Conservation (phyloP, 2,888 invertebrate species). For the Onthophagus sagittarius region DNA sequence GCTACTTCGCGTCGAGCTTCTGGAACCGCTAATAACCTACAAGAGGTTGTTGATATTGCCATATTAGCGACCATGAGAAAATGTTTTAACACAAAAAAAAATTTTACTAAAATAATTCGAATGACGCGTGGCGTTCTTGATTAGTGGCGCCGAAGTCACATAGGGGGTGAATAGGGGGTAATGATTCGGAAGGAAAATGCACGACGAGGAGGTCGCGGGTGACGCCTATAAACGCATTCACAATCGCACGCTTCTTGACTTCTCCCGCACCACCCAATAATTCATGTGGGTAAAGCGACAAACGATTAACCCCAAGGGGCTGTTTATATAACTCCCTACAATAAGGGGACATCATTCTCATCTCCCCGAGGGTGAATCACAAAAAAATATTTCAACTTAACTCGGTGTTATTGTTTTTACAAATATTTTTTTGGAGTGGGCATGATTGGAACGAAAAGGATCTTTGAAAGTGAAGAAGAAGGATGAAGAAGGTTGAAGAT, state of each 20-base stretch:
- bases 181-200: slow-evolving; percentile 34
- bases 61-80: neutral
- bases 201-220: slow-evolving; percentile 26
- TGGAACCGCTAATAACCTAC: neutral
- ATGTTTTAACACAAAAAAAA: neutral
- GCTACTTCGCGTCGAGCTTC: neutral
- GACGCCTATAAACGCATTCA: slow-evolving; percentile 30
- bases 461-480: neutral
- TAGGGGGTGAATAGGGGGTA: slow-evolving; percentile 32
- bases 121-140: neutral
- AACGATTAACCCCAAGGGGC: slow-evolving; percentile 32
- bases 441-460: neutral
- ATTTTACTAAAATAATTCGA: neutral
- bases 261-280: slow-evolving; percentile 33
- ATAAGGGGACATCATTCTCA: neutral
- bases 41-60: neutral
- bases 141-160: neutral
- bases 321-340: neutral
- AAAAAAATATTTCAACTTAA: neutral
- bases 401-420: neutral
- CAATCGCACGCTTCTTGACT: slow-evolving; percentile 35
- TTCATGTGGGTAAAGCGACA: slow-evolving; percentile 34
- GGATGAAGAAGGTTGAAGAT: neutral
- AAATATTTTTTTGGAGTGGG: neutral
- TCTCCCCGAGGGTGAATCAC: neutral